Evolutionary conservation across 30 jellyfish, hydroid and myxozoan species (phyloP).

Genomic region (Pelagia noctiluca): DNA sequence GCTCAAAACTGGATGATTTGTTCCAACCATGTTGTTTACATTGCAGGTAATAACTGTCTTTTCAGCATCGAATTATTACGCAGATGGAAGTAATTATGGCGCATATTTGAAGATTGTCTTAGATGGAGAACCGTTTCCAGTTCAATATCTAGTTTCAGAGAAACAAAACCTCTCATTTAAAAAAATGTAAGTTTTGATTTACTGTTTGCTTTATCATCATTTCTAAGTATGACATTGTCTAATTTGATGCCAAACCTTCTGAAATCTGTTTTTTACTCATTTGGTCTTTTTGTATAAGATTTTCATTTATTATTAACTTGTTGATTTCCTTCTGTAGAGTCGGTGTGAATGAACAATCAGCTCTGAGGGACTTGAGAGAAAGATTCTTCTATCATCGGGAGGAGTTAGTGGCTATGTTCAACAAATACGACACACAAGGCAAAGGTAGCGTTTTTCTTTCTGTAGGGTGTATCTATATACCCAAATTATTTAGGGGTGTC

Average conservation of each 20-base stretch:
- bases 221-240: too few relatives aligned
- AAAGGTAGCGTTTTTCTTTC: constrained; percentile 25
- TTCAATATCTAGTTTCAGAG: constrained; percentile 67
- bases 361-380: constrained; percentile 72
- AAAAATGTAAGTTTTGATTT: constrained; percentile 43
- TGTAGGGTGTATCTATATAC: too few relatives aligned
- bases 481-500: too few relatives aligned
- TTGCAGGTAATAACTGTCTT: constrained; percentile 76
- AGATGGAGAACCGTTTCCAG: constrained; percentile 65
- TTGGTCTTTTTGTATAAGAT: too few relatives aligned
- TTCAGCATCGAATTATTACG: constrained; percentile 86
- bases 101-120: constrained; percentile 73
- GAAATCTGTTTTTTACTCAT: too few relatives aligned
- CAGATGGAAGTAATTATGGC: constrained; percentile 82
- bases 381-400: constrained; percentile 67
- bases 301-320: too few relatives aligned
- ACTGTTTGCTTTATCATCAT: too few relatives aligned
- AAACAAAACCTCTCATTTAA: too few relatives aligned
- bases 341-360: constrained; percentile 77
- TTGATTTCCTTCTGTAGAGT: constrained; percentile 38
- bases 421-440: constrained; percentile 47
- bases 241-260: too few relatives aligned
- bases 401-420: constrained; percentile 51
- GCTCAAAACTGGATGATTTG: too few relatives aligned
- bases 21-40: neutral